Evolutionary conservation across 1,140 invertebrate species (phyloP), one percentile per base, ranked within the genome.

Genomic region (Centruroides sculpturatus): DNA sequence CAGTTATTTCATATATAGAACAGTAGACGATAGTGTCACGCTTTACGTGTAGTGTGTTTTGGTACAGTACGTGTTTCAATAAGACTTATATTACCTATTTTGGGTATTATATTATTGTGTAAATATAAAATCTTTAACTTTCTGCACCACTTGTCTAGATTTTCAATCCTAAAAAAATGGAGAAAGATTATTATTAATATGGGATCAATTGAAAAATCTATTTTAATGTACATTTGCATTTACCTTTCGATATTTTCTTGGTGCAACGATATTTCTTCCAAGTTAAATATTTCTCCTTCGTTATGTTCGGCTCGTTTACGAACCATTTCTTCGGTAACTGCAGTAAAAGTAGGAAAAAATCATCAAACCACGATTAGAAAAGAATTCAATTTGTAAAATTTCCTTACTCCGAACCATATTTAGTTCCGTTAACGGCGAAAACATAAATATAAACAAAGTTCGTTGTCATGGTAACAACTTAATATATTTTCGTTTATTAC

Each of bases 261-360:
- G 71, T 97, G 92, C 35, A 98, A 73, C 0, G 92, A 84, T 48
- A 98, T 78, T 74, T 98, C 93, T 78, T 96, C 91, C 34, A 98
- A 74, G 3, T 86, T 89, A 47, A 83, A 84, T 58, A 98, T 85
- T 62, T 92, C 81, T 4, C 85, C 79, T 66, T 95, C 89, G 76
- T 98, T 96, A 72, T 97, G 93, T 73, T 98, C 93, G 46, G 89
- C 84, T 67, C 87, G 82, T 72, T 91, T 92, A 54, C 92, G 79
- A 5, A 98, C 78, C 65, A 97, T 75, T 63, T 90, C 85, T 69
- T 77, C 72, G 12, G 77, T 78, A 59, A 80, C 72, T 72, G 60
- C 3, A 63, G 56, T 9, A 62, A 56, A 87, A 79, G 23, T 23
- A 23, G 1, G 23, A 23, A 23, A 23, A 23, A 23, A 23, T 23